Conservation (phyloP, 1,140 invertebrate genomes). For the Vanessa atalanta region DNA sequence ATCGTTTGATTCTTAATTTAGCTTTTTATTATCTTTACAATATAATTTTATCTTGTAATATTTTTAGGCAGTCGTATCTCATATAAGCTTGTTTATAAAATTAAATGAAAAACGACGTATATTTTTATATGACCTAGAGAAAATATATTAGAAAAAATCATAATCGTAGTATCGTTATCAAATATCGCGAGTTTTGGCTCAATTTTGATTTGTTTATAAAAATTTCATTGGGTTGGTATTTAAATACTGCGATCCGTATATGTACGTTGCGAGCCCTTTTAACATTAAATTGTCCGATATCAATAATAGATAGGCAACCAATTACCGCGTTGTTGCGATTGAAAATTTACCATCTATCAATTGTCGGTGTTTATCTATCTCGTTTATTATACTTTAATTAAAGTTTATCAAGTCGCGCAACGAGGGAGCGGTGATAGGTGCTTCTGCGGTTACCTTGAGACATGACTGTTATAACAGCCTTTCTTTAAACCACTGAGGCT, state of each 20-base stretch:
- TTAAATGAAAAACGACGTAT: too few relatives aligned
- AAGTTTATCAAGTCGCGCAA: conserved; percentile 28
- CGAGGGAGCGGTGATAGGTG: conserved; percentile 39
- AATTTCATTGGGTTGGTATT: too few relatives aligned
- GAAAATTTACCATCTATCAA: conserved; percentile 25
- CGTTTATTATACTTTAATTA: conserved; percentile 38
- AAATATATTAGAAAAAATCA: too few relatives aligned
- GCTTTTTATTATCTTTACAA: not conserved
- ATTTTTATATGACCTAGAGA: too few relatives aligned
- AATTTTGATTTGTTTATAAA: too few relatives aligned
- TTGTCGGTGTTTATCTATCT: conserved; percentile 31
- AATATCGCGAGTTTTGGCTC: too few relatives aligned
- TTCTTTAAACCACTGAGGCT: conserved; percentile 38
- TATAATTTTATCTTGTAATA: not conserved
- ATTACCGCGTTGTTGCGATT: conserved; percentile 14
- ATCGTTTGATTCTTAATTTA: not conserved
- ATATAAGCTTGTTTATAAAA: too few relatives aligned
- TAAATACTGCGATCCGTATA: too few relatives aligned
- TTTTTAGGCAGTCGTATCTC: too few relatives aligned
- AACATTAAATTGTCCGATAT: conserved; percentile 7
- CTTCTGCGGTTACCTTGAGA: conserved; percentile 44
- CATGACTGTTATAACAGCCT: conserved; percentile 39
- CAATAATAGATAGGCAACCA: conserved; percentile 14
- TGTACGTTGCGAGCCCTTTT: not conserved
- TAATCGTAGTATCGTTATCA: too few relatives aligned